A percentile compares a stretch with the other conserved stretches of the same genome.
These are phyloP conservation scores for Psittacula derbiana DNA, from an alignment of 2,797 vertebrate species.

Conservation along the genomic window DNA sequence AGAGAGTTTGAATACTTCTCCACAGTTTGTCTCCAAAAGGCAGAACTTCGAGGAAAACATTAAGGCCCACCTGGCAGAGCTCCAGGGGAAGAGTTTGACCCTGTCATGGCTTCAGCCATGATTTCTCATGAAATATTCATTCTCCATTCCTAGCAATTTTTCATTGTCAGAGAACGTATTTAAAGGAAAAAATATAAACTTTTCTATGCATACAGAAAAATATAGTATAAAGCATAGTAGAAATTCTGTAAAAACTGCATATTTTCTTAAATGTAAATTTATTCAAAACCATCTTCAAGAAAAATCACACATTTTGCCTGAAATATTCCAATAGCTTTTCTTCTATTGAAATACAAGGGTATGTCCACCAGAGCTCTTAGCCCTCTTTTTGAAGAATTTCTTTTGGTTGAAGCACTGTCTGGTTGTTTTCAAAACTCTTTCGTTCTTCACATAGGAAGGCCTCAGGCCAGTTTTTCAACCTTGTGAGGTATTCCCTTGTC, in stretches of 20 bases:
- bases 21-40: background rate
- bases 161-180: background rate
- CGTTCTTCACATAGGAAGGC: background rate
- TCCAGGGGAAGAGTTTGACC: background rate
- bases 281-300: background rate
- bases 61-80: background rate
- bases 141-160: background rate
- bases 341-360: rapidly evolving
- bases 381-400: background rate
- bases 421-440: background rate
- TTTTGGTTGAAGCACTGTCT: background rate
- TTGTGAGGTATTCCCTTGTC: background rate
- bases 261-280: background rate
- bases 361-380: background rate
- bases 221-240: background rate
- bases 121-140: background rate
- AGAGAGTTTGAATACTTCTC: background rate
- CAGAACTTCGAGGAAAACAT: background rate
- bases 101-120: background rate
- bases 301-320: background rate
- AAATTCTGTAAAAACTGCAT: background rate
- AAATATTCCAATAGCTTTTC: background rate
- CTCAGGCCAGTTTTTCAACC: background rate
- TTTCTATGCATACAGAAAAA: background rate
- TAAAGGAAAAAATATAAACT: background rate